phyloP scores from a whole-genome alignment of 2,113 vertebrate genomes.

The Vulpes ferrilata region DNA sequence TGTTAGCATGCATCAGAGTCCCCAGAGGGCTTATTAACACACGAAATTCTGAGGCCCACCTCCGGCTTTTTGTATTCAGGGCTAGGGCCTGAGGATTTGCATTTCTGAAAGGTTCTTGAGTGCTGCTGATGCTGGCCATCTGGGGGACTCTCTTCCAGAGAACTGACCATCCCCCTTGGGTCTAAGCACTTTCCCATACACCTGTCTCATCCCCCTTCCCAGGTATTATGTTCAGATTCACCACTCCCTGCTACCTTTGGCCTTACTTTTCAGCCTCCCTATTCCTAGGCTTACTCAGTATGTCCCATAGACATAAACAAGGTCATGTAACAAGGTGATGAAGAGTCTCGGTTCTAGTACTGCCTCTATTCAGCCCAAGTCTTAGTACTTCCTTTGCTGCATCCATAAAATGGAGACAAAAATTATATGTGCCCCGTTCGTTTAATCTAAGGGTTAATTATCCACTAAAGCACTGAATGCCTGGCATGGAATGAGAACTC shows the following conservation, averaged over 20 bases:
- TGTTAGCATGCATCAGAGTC: accelerated
- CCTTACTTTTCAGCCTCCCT: neutral
- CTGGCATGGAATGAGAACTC: neutral
- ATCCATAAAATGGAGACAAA: neutral
- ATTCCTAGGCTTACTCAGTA: neutral
- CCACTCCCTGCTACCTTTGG: neutral
- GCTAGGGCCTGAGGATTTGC: neutral
- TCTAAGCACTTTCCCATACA: neutral
- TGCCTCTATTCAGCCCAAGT: neutral
- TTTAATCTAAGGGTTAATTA: conserved; percentile 41
- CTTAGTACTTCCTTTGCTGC: neutral
- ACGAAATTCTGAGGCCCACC: neutral
- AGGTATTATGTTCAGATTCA: neutral
- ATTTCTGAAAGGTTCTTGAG: neutral
- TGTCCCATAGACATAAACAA: neutral
- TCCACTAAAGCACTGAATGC: neutral
- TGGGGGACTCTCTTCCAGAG: neutral
- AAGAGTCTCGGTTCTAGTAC: neutral
- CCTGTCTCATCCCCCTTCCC: too few relatives aligned
- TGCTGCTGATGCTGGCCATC: neutral
- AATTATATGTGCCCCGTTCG: neutral
- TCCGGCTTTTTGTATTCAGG: neutral
- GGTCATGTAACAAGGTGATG: neutral
- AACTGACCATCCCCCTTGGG: neutral
- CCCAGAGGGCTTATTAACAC: neutral